Evolutionary conservation across 37 sponge, comb jelly and placozoan species (phyloP).

Genomic region (Chondrosia reniformis): DNA sequence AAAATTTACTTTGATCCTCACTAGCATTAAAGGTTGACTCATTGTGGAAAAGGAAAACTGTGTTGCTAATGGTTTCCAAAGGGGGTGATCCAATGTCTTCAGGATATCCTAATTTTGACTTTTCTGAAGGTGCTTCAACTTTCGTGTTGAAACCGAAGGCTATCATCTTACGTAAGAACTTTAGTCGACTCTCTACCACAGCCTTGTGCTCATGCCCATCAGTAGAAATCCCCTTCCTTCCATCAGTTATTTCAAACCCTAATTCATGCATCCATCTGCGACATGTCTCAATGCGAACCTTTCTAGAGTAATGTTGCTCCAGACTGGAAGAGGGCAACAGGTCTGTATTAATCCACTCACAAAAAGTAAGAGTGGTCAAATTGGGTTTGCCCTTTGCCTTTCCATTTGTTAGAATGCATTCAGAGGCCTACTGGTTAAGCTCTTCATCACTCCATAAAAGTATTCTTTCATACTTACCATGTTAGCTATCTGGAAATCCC

Average conservation of each 20-base stretch:
- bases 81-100: not conserved
- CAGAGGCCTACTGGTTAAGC: no score
- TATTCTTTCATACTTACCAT: no score
- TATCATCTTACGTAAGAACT: slow-evolving; percentile 35
- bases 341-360: not conserved
- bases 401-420: no score
- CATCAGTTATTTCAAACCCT: slow-evolving; percentile 36
- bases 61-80: slow-evolving; percentile 11
- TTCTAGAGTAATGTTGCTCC: slow-evolving; percentile 40
- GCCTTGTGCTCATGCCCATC: slow-evolving; percentile 62
- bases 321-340: slow-evolving; percentile 11
- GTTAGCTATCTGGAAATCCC: no score
- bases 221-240: slow-evolving; percentile 38
- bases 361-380: not conserved
- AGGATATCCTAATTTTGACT: no score
- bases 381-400: no score
- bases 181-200: slow-evolving; percentile 33
- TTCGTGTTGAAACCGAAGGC: slow-evolving; percentile 13
- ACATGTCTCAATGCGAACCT: slow-evolving; percentile 45
- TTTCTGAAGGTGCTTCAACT: slow-evolving; percentile 22
- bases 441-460: no score
- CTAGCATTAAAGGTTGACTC: not conserved
- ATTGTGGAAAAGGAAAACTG: not conserved
- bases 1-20: not conserved
- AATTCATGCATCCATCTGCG: slow-evolving; percentile 49